phyloP scores from a whole-genome alignment of 2,888 invertebrate genomes.

The Hoplodrina blanda region DNA sequence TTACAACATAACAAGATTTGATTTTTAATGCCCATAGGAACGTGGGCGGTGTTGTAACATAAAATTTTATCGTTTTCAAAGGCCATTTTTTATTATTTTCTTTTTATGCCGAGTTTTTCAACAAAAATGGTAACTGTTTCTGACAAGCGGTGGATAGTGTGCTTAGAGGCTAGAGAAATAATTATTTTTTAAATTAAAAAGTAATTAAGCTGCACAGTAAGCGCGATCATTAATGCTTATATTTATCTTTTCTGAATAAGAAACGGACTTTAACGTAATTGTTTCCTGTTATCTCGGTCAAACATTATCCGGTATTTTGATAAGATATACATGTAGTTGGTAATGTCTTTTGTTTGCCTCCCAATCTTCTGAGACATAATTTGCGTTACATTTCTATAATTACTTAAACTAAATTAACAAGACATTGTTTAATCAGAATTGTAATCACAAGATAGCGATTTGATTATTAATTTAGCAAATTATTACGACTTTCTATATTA shows the following conservation, averaged over 20 bases:
- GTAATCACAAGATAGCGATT: background rate
- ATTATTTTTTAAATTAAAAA: constrained; percentile 7
- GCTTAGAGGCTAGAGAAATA: constrained; percentile 3
- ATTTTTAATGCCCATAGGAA: constrained; percentile 2
- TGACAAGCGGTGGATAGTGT: constrained; percentile 3
- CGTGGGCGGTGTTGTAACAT: constrained; percentile 14
- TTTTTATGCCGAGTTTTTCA: constrained; percentile 5
- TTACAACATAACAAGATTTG: constrained; percentile 8
- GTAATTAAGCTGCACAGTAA: background rate
- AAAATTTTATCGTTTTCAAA: constrained; percentile 23
- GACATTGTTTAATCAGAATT: constrained; percentile 9
- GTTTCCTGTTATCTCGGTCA: background rate
- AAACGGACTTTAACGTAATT: background rate
- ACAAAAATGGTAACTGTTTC: background rate
- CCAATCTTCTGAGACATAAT: background rate
- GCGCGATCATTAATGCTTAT: background rate
- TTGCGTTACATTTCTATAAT: constrained; percentile 11
- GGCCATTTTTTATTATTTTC: constrained; percentile 4
- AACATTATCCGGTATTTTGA: background rate
- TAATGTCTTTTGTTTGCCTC: constrained; percentile 2
- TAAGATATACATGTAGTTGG: background rate
- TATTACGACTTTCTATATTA: constrained; percentile 5
- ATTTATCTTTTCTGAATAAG: no score
- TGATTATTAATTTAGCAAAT: background rate
- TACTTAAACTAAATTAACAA: constrained; percentile 12